A percentile compares a stretch with the other conserved stretches of the same genome.
phyloP scores from a whole-genome alignment of 2,888 invertebrate genomes.

The Hirtodrosophila trivittata region DNA sequence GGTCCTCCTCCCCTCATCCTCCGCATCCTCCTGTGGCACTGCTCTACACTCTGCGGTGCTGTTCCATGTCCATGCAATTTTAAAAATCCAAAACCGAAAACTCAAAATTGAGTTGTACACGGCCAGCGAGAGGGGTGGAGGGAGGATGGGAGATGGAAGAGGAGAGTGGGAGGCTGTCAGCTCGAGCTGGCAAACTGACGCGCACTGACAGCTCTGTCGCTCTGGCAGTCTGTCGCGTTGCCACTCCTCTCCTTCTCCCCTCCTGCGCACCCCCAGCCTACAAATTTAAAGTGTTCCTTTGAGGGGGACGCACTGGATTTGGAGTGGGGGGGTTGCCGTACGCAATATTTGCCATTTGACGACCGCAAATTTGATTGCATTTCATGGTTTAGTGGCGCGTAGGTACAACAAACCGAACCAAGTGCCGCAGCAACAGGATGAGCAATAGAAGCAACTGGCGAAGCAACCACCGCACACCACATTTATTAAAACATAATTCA shows the following conservation, averaged over 20 bases:
- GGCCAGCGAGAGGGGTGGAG: constrained; percentile 19
- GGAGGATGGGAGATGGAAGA: constrained; percentile 29
- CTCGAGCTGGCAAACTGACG: constrained; percentile 75
- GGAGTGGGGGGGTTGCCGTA: constrained; percentile 45
- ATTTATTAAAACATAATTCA: constrained; percentile 81
- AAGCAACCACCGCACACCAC: constrained; percentile 49
- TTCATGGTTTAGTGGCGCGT: constrained; percentile 81
- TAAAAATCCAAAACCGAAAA: constrained; percentile 64
- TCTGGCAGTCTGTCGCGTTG: background rate
- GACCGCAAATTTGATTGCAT: constrained; percentile 83
- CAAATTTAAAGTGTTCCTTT: constrained; percentile 58
- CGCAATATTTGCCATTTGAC: constrained; percentile 81
- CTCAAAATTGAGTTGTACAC: constrained; percentile 80
- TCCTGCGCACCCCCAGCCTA: background rate
- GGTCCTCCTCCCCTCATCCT: constrained; percentile 18
- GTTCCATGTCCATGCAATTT: constrained; percentile 57
- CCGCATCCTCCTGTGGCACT: constrained; percentile 25
- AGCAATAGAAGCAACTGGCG: background rate
- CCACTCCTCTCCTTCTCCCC: background rate
- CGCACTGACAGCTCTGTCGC: constrained; percentile 59
- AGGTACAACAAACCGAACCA: constrained; percentile 65
- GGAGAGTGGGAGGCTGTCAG: constrained; percentile 68
- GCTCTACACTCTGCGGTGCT: constrained; percentile 24
- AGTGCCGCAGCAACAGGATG: constrained; percentile 13
- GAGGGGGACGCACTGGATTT: constrained; percentile 18